These are phyloP conservation scores for Arctocebus calabarensis DNA, from an alignment of 2,797 vertebrate genomes.

Conservation along the genomic window DNA sequence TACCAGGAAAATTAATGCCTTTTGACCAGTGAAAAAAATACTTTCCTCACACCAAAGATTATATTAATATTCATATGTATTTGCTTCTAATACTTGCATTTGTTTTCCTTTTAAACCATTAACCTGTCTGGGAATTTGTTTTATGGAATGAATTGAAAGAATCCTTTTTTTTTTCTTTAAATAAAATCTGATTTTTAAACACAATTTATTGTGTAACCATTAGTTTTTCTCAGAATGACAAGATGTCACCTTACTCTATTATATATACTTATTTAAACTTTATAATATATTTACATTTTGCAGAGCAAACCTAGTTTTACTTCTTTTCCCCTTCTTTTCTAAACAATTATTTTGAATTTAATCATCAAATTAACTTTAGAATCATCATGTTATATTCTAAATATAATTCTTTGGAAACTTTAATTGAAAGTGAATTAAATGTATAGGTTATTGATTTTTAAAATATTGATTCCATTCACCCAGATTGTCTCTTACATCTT, in stretches of 20 bases:
- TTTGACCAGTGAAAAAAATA: constrained; percentile 5
- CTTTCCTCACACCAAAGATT: neutral
- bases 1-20: neutral
- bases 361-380: neutral
- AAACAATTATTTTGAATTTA: neutral
- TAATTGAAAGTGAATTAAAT: neutral
- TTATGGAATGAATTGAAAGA: neutral
- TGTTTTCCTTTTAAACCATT: neutral
- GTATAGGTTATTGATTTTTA: neutral
- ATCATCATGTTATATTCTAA: neutral
- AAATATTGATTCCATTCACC: constrained; percentile 1
- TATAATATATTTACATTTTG: neutral
- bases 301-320: neutral
- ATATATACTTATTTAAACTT: neutral
- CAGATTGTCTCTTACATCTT: neutral
- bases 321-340: neutral
- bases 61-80: neutral
- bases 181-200: neutral
- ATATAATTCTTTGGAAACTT: neutral
- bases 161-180: constrained; percentile 8
- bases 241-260: neutral
- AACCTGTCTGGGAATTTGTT: neutral
- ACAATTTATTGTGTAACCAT: neutral
- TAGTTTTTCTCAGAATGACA: neutral
- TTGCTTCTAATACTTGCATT: neutral